Percentiles rank a stretch among this genome's conserved stretches.
These are phyloP conservation scores for Diphyllodes magnificus DNA, from an alignment of 2,113 vertebrate species.

Conservation along the genomic window DNA sequence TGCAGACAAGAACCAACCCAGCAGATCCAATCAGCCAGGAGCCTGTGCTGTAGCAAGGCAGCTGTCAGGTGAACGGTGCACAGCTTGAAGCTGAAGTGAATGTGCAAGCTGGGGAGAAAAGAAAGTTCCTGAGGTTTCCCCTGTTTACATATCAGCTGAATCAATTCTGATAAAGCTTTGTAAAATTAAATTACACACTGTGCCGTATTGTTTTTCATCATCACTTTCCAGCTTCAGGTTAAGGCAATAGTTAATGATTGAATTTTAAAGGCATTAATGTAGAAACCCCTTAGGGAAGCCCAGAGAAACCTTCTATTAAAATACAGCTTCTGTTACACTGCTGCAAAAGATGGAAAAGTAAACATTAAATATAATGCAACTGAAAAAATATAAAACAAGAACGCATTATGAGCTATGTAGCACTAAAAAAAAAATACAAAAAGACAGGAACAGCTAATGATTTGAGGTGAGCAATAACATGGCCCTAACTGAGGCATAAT, in stretches of 20 bases:
- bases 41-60: neutral
- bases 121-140: neutral
- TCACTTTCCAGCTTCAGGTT: neutral
- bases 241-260: neutral
- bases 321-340: neutral
- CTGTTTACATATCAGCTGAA: neutral
- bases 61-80: fast-evolving
- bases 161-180: neutral
- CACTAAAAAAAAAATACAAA: neutral
- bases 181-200: neutral
- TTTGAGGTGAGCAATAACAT: neutral
- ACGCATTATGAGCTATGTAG: neutral
- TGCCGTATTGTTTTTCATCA: neutral
- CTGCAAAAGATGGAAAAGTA: neutral
- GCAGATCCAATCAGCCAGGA: neutral
- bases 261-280: neutral
- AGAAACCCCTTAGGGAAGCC: neutral
- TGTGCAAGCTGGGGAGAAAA: neutral
- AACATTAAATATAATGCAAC: neutral
- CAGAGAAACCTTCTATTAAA: neutral
- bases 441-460: neutral
- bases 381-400: neutral
- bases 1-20: neutral
- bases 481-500: neutral
- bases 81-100: neutral